Conservation (phyloP, 1,140 invertebrate genomes). For the Drosophila sp. region DNA sequence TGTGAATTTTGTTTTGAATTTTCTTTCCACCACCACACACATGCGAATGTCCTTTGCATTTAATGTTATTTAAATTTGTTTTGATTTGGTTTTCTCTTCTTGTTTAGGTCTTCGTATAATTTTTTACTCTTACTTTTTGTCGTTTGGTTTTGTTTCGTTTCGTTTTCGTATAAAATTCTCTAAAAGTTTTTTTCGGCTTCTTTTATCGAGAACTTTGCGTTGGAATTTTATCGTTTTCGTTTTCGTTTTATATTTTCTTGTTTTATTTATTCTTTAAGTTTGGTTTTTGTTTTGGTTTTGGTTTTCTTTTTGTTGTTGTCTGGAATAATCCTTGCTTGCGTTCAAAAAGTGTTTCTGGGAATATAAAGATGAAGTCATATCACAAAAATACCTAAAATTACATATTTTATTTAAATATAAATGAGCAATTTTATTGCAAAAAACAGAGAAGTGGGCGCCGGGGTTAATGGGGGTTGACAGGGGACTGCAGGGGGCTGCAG, state of each 20-base stretch:
- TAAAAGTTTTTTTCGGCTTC: constrained; percentile 59
- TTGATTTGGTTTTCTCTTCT: constrained; percentile 43
- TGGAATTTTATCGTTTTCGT: constrained; percentile 49
- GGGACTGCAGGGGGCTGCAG: neutral
- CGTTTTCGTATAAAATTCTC: constrained; percentile 63
- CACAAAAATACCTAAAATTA: constrained; percentile 26
- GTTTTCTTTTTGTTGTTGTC: constrained; percentile 61
- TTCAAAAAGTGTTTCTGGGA: constrained; percentile 83
- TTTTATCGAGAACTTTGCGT: constrained; percentile 62
- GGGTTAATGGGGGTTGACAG: too few species aligned
- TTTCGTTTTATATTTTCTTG: constrained; percentile 38
- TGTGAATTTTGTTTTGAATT: constrained; percentile 84
- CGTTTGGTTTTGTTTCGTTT: constrained; percentile 46
- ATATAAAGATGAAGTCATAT: constrained; percentile 51
- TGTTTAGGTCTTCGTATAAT: constrained; percentile 39
- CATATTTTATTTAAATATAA: constrained; percentile 31
- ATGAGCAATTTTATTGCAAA: constrained; percentile 34
- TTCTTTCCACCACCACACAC: constrained; percentile 85
- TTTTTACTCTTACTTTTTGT: constrained; percentile 35
- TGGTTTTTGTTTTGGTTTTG: constrained; percentile 47
- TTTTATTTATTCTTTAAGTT: constrained; percentile 45
- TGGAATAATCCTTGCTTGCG: constrained; percentile 80
- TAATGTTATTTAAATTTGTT: constrained; percentile 81
- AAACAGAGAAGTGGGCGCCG: constrained; percentile 1
- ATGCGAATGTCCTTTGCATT: constrained; percentile 85